Percentiles rank a stretch among this genome's conserved stretches.
phyloP scores from a whole-genome alignment of 1,140 invertebrate genomes.

The Trichoplusia ni region DNA sequence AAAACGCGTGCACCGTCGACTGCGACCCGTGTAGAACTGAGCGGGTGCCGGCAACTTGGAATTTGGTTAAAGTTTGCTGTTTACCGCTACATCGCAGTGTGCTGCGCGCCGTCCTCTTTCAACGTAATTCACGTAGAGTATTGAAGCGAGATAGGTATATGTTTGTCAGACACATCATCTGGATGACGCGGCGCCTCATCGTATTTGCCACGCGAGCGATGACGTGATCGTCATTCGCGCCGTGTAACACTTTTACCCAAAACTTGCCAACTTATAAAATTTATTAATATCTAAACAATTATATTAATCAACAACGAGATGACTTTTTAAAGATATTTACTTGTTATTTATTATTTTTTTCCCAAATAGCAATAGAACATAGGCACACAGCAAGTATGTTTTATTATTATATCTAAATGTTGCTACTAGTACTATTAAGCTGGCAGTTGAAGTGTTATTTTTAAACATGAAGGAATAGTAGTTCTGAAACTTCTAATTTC shows the following conservation, averaged over 20 bases:
- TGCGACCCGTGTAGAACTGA: conserved; percentile 53
- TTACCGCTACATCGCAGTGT: conserved; percentile 42
- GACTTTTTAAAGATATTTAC: conserved; percentile 5
- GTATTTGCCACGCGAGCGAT: conserved; percentile 66
- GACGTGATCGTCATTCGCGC: conserved; percentile 60
- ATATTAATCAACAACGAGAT: conserved; percentile 10
- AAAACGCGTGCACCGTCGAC: conserved; percentile 47
- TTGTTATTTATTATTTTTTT: conserved; percentile 19
- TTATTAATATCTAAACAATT: conserved; percentile 36
- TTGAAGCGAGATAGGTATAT: conserved; percentile 45
- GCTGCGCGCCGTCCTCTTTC: conserved; percentile 37
- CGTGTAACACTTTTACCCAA: conserved; percentile 65
- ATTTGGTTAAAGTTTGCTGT: conserved; percentile 66
- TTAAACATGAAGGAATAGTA: too few relatives aligned
- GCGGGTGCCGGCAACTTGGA: conserved; percentile 57
- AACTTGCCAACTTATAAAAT: conserved; percentile 50
- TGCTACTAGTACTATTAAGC: too few relatives aligned
- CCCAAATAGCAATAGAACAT: neutral
- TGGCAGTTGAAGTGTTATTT: too few relatives aligned
- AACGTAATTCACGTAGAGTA: neutral
- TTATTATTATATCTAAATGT: conserved; percentile 8
- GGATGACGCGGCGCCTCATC: conserved; percentile 59
- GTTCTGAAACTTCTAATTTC: too few relatives aligned
- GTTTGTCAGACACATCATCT: conserved; percentile 33
- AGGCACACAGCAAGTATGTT: too few relatives aligned